Percentiles rank a stretch among this genome's conserved stretches.
These are phyloP conservation scores for Aythya baeri DNA, from an alignment of 2,113 vertebrate species.

Conservation along the genomic window DNA sequence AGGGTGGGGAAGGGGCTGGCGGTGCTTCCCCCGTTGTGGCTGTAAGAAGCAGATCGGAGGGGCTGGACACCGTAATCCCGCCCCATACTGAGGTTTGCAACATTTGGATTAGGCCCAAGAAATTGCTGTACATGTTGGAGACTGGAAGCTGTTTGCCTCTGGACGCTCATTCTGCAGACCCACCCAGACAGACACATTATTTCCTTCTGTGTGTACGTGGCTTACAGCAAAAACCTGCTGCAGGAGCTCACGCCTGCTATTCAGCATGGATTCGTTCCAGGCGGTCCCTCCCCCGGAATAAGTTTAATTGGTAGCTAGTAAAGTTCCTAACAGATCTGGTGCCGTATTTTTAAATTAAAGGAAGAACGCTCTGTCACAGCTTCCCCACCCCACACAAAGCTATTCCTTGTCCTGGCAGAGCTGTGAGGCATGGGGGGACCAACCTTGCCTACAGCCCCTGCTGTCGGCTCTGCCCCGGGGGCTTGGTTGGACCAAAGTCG, in stretches of 20 bases:
- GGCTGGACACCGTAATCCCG: not conserved
- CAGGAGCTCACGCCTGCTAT: not conserved
- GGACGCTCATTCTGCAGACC: not conserved
- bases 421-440: not conserved
- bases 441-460: not conserved
- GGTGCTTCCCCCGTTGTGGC: not conserved
- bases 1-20: not conserved
- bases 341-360: not conserved
- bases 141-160: not conserved
- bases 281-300: not conserved
- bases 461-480: not conserved
- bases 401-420: not conserved
- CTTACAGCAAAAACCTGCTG: not conserved
- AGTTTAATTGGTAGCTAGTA: not conserved
- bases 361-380: not conserved
- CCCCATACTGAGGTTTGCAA: not conserved
- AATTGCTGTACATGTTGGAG: not conserved
- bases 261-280: not conserved
- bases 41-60: not conserved
- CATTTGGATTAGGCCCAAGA: constrained; percentile 15
- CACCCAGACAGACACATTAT: rapidly evolving
- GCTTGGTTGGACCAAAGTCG: no score
- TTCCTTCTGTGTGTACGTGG: rapidly evolving
- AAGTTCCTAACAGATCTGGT: not conserved
- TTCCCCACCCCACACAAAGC: not conserved